Conservation (phyloP, 2,888 invertebrate genomes). For the Epicampocera succincta region DNA sequence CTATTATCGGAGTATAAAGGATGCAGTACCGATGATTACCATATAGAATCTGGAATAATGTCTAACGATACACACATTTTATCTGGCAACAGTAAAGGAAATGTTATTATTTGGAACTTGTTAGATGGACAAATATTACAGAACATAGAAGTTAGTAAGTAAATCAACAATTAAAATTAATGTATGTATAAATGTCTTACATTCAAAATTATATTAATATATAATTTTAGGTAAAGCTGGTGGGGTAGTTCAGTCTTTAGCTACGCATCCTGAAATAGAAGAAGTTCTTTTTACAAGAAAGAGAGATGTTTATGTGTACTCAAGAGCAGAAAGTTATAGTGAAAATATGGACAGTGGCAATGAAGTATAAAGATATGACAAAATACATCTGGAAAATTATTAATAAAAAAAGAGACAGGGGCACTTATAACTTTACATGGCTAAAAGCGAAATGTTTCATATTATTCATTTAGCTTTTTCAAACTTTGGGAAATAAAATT, state of each 20-base stretch:
- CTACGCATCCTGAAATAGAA: conserved; percentile 87
- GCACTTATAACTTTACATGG: too few species aligned
- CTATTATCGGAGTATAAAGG: conserved; percentile 90
- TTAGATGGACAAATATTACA: conserved; percentile 86
- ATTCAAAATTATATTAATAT: background rate
- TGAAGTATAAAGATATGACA: conserved; percentile 6
- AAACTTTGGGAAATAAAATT: too few species aligned
- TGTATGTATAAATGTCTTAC: too few species aligned
- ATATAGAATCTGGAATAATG: conserved; percentile 93
- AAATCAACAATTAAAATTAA: background rate
- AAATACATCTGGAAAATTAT: background rate
- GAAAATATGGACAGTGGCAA: conserved; percentile 37
- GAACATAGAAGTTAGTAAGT: conserved; percentile 78
- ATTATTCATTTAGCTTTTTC: too few species aligned
- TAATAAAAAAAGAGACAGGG: too few species aligned
- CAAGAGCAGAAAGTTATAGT: conserved; percentile 70
- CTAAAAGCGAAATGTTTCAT: too few species aligned
- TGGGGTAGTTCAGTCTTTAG: conserved; percentile 89
- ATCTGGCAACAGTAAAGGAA: conserved; percentile 94
- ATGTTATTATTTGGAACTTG: conserved; percentile 88
- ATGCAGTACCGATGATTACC: conserved; percentile 91
- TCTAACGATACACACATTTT: conserved; percentile 92
- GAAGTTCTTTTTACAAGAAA: conserved; percentile 79
- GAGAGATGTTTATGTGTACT: conserved; percentile 78
- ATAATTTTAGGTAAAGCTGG: conserved; percentile 79